Evolutionary conservation across 2,797 vertebrate species (phyloP), one percentile per base, ranked within the genome.

Genomic region (Hemibagrus guttatus): DNA sequence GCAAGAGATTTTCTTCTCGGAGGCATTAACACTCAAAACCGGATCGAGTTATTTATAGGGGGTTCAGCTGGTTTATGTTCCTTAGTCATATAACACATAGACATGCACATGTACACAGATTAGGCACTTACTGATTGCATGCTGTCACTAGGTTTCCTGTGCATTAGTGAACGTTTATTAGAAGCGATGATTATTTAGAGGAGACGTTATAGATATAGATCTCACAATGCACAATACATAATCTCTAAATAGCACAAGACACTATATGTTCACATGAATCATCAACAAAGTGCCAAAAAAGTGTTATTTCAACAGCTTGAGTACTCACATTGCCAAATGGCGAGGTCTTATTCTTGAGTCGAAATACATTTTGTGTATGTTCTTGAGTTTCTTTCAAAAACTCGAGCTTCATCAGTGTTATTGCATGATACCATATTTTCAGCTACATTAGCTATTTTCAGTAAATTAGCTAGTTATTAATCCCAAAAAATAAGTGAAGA

Each of bases 31-130:
- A 35, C 66, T 56, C 17, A 28, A 28, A 66, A 85, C 39, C 13
- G 28, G 58, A 54, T 76, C 7, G 42, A 52, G 49, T 54, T 85
- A 78, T 85, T 85, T 78, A 64, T 85, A 85, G 84, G 19, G 63
- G 93, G 94, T 94, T 94, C 92, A 95, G 87, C 90, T 92, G 92
- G 92, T 94, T 92, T 92, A 92, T 93, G 92, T 91, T 92, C 94
- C 91, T 68, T 91, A 92, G 92, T 94, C 90, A 93, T 90, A 52
- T 52, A 82, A 66, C 61, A 82, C 80, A 83, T 9, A 69, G 16
- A 68, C 26, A 64, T 1, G 3, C 79, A 68, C 63, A 82, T 16
- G 54, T 35, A 28, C 63, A 66, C 80, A 13, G 39, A 49, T 28
- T 28, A 81, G 0, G 59, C 12, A 19, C 23, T 63, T n/a, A 16